Conservation (phyloP, 2,113 vertebrate genomes). For the Muntiacus reevesi region DNA sequence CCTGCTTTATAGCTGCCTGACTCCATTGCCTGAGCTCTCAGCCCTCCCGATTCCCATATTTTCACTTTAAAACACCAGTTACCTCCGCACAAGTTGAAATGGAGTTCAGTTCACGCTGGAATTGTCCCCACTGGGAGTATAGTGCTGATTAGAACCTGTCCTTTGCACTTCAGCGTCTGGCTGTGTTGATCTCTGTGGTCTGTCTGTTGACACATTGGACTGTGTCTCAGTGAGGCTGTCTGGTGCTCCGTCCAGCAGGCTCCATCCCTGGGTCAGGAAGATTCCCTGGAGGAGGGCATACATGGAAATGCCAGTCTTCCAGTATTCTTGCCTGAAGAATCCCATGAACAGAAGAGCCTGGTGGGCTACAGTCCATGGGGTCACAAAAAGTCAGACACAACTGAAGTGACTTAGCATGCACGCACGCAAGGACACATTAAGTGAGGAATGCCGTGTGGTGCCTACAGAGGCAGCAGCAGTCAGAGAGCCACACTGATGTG, state of each 20-base stretch:
- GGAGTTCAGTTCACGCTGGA: neutral
- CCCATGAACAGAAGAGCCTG: neutral
- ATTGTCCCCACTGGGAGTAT: neutral
- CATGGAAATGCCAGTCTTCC: neutral
- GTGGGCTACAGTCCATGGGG: neutral
- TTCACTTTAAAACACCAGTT: neutral
- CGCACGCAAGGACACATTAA: too few relatives aligned
- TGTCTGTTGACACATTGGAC: neutral
- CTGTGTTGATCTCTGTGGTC: neutral
- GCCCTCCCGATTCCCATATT: neutral
- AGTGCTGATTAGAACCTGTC: neutral
- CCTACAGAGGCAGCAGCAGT: neutral
- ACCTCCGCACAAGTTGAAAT: neutral
- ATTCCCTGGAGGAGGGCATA: neutral
- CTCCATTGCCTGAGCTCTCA: neutral
- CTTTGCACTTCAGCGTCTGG: neutral
- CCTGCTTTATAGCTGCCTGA: neutral
- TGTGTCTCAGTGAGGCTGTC: neutral
- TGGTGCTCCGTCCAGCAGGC: neutral
- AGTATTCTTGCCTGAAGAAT: neutral
- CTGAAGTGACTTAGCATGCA: neutral
- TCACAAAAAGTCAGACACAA: neutral
- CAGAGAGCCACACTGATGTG: neutral
- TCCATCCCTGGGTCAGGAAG: neutral
- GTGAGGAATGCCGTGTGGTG: fast-evolving